Percentiles rank a stretch among this genome's conserved stretches.
These are phyloP conservation scores for Gonioctena quinquepunctata DNA, from an alignment of 1,140 invertebrate species.

Conservation along the genomic window DNA sequence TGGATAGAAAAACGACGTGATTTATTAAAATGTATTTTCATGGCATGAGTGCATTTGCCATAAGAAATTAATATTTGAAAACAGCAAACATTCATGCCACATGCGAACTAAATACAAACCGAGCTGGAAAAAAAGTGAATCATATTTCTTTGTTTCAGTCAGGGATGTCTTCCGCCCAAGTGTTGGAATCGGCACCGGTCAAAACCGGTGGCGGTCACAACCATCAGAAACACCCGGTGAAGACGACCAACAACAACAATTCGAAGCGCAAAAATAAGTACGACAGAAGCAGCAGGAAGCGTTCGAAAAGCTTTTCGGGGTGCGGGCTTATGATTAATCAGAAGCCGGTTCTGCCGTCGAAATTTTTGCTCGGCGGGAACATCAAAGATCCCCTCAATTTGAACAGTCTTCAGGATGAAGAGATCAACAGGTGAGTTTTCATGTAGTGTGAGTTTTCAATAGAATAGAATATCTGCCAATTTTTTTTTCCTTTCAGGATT, in stretches of 20 bases:
- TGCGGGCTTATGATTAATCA: conserved; percentile 64
- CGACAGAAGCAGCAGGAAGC: conserved; percentile 54
- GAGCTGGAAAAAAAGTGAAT: neutral
- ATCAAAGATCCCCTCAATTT: conserved; percentile 94
- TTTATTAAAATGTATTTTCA: neutral
- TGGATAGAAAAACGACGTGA: no score
- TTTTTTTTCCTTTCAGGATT: no score
- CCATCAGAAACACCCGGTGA: conserved; percentile 20
- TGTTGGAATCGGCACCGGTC: conserved; percentile 25
- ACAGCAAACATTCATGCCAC: neutral
- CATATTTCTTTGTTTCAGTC: neutral
- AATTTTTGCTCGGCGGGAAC: conserved; percentile 93
- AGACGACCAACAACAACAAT: conserved; percentile 28
- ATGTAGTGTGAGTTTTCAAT: no score
- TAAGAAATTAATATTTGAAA: neutral
- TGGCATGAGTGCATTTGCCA: neutral
- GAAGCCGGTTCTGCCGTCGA: conserved; percentile 82
- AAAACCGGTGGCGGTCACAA: conserved; percentile 27
- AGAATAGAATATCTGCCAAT: no score
- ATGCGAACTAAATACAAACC: neutral
- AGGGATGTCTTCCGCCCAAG: conserved; percentile 36
- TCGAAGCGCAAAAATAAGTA: conserved; percentile 44
- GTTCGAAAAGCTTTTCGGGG: conserved; percentile 60
- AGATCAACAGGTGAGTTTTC: conserved; percentile 66
- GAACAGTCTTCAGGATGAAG: conserved; percentile 88